Evolutionary conservation across 2,888 invertebrate species (phyloP), one percentile per base, ranked within the genome.

Genomic region (Brenthis daphne): DNA sequence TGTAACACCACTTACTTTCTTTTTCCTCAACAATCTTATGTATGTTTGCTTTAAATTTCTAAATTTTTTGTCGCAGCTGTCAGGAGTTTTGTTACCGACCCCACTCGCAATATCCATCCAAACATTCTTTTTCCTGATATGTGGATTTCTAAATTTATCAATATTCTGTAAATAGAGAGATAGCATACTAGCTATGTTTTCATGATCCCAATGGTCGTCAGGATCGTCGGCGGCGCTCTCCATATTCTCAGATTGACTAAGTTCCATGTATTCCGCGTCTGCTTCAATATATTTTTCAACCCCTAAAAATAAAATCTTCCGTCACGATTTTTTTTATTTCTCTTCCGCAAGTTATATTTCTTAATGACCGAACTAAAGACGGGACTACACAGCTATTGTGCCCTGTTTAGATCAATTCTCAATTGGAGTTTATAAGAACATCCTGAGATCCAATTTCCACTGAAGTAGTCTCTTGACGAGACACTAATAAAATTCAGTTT

Each of bases 1-100:
- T 3, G 82, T 78, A 2, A 80, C 71, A 53, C 86, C 87, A 73
- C 82, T 83, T 58, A 79, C 80, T 57, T 82, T 87, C 65, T 86
- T 88, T 76, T 89, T 92, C 72, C 87, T 89, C 1, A 92, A 75
- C 69, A 92, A 74, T 71, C 92, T 80, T 16, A 92, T 80, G 72
- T 92, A 92, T 5, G 92, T 92, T 74, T 87, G 86, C 76, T 92
- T 92, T 56, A 92, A 77, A 76, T 92, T 92, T 67, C 92, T 81
- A 75, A 92, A 92, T 74, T 92, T 92, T 73, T 90, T 92, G 72
- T 92, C 91, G 75, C 92, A 92, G 64, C 85, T 82, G 12, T 90
- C 89, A 2, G 92, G 88, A 2, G 85, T 82, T 77, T 90, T 89
- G 0, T 90, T 89, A 0, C 88, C 89, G 1, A 92, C 82, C 1